Evolutionary conservation across 64 coral and sea anemone species (phyloP).

Genomic region (Montipora foliosa): DNA sequence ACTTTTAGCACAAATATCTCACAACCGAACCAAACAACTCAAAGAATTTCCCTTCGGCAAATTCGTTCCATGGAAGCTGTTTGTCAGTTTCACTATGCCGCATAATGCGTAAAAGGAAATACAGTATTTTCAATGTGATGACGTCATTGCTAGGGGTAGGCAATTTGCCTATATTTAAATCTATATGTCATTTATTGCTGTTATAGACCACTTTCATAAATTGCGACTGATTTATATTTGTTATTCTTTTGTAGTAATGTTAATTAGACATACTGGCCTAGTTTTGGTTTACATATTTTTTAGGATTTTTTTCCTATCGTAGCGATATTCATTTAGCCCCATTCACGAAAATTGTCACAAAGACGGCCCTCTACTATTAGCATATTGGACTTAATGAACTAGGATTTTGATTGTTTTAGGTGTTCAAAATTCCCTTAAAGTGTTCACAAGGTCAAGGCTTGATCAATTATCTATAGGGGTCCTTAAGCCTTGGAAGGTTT

Average conservation of each 20-base stretch:
- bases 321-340: not conserved
- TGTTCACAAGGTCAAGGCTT: slow-evolving; percentile 7
- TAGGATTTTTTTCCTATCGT: not conserved
- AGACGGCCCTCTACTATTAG: not conserved
- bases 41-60: slow-evolving; percentile 41
- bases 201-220: not conserved
- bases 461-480: not conserved
- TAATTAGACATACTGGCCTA: no score
- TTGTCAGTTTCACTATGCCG: slow-evolving; percentile 5
- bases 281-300: not conserved
- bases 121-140: not conserved
- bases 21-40: slow-evolving; percentile 25
- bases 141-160: slow-evolving; percentile 13
- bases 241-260: not conserved
- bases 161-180: not conserved
- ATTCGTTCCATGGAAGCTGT: not conserved
- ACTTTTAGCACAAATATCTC: slow-evolving; percentile 3
- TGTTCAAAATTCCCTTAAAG: not conserved
- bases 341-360: no score
- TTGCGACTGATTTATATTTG: not conserved
- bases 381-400: not conserved
- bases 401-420: not conserved
- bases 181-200: slow-evolving; percentile 20
- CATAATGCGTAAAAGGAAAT: not conserved
- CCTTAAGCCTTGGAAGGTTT: not conserved